Evolutionary conservation across 2,888 invertebrate genomes (phyloP), one percentile per base, ranked within the genome.

Genomic region (Philopedon plagiatum): DNA sequence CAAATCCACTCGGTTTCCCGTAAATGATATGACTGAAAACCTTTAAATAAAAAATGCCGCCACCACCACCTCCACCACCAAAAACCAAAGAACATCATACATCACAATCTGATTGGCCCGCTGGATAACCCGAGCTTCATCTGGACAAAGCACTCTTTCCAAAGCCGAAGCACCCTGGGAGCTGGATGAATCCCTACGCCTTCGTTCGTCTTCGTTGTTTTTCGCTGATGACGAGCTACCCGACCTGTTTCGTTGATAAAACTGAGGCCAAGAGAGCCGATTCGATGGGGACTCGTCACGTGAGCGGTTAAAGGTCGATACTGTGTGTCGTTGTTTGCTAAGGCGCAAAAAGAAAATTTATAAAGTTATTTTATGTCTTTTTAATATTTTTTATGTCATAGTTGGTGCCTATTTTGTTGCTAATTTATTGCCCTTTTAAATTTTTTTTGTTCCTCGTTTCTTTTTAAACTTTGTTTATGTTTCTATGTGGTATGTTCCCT

Each of bases 91-190:
- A 56, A 61, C 39, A 69, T 90, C 94, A 89, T 94, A 94, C 94
- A 93, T 93, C 86, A 94, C 93, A 86, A 94, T 94, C 87, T 93
- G 93, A 89, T 92, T 93, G 86, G 94, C 94, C 86, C 92, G 91
- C 87, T 93, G 93, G 90, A 94, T 91, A 81, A 93, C 94, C 85
- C 92, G 91, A 80, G 92, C 91, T 86, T 93, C 93, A 86, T 92
- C 92, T 83, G 92, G 90, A 84, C 87, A 88, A 86, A 90, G 85
- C 74, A 88, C 89, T 86, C 90, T 86, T 87, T 90, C 90, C 79
- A 90, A 86, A 77, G 83, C 84, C 34, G 82, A 83, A 51, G 88
- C 82, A 8, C 64, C 64, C 19, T 63, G 63, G 26, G 32, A 46
- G 71, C 87, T 86, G 65, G 78, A 77, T 44, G 78, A 78, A 13